These are phyloP conservation scores for Pithys albifrons DNA, from an alignment of 2,113 vertebrate species.

Conservation along the genomic window DNA sequence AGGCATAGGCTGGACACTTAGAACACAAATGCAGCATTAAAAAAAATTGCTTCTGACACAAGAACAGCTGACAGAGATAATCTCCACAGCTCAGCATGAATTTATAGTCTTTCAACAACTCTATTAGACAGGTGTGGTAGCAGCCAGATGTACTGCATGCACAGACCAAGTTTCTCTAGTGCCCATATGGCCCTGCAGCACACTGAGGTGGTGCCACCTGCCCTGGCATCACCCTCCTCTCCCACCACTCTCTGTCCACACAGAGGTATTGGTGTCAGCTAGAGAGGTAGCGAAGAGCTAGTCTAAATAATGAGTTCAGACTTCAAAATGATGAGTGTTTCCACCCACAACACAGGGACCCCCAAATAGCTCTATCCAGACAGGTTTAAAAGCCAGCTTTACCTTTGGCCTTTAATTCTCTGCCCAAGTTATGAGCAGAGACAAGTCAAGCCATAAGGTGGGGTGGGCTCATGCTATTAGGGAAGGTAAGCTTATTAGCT, in stretches of 20 bases:
- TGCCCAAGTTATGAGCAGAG: not conserved
- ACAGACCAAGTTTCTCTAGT: not conserved
- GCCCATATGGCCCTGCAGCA: slow-evolving; percentile 34
- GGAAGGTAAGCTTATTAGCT: slow-evolving; percentile 48
- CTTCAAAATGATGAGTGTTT: not conserved
- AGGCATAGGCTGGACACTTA: not conserved
- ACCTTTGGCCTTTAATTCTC: not conserved
- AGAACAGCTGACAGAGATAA: slow-evolving; percentile 50
- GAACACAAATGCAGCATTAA: not conserved
- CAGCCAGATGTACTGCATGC: slow-evolving; percentile 18
- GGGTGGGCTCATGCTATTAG: slow-evolving; percentile 3
- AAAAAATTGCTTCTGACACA: slow-evolving; percentile 39
- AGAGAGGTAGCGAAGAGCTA: not conserved
- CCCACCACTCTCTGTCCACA: slow-evolving; percentile 41
- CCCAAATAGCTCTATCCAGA: not conserved
- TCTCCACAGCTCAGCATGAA: slow-evolving; percentile 48
- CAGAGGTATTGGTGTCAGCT: not conserved
- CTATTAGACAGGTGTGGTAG: slow-evolving; percentile 39
- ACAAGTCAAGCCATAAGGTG: slow-evolving; percentile 2
- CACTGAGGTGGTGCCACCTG: slow-evolving; percentile 26
- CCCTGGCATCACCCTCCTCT: not conserved
- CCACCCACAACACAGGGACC: not conserved
- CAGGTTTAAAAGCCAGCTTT: not conserved
- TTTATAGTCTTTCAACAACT: slow-evolving; percentile 35
- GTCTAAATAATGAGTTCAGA: not conserved